Percentiles rank a stretch among this genome's conserved stretches.
phyloP scores from a whole-genome alignment of 1,140 invertebrate species.

The Heliconius melpomene region DNA sequence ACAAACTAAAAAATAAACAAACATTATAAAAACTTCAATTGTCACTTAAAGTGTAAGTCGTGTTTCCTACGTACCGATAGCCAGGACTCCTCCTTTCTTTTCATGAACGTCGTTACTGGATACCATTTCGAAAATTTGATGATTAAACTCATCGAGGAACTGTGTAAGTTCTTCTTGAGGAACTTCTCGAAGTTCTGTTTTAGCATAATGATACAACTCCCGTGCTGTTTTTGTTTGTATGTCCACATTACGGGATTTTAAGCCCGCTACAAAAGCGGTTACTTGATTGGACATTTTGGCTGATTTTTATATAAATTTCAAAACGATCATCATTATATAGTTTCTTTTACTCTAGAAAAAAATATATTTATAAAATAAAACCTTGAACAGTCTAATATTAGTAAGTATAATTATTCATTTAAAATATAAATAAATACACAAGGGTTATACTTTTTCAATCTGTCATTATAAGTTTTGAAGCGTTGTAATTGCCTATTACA shows the following conservation, averaged over 20 bases:
- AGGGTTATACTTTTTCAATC: slow-evolving; percentile 22
- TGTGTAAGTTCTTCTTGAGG: slow-evolving; percentile 93
- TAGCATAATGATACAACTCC: slow-evolving; percentile 94
- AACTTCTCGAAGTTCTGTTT: slow-evolving; percentile 94
- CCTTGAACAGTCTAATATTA: background rate
- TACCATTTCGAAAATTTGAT: slow-evolving; percentile 98
- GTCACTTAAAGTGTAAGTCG: background rate
- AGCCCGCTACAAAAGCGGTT: slow-evolving; percentile 90
- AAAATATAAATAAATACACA: slow-evolving; percentile 21
- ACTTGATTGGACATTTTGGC: slow-evolving; percentile 81
- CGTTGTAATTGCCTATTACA: background rate
- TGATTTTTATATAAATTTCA: slow-evolving; percentile 12
- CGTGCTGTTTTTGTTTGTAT: slow-evolving; percentile 91
- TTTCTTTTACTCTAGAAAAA: background rate
- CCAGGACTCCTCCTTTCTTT: slow-evolving; percentile 96
- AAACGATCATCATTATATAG: background rate
- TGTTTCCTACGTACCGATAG: slow-evolving; percentile 86
- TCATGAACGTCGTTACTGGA: slow-evolving; percentile 95
- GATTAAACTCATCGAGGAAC: slow-evolving; percentile 97
- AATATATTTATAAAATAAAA: background rate
- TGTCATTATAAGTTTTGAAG: background rate
- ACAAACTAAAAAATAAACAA: slow-evolving; percentile 85
- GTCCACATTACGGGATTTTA: slow-evolving; percentile 95
- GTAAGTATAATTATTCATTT: background rate
- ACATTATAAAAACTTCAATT: slow-evolving; percentile 21